Evolutionary conservation across 2,888 invertebrate species (phyloP), one percentile per base, ranked within the genome.

Genomic region (Caenorhabditis sp.): DNA sequence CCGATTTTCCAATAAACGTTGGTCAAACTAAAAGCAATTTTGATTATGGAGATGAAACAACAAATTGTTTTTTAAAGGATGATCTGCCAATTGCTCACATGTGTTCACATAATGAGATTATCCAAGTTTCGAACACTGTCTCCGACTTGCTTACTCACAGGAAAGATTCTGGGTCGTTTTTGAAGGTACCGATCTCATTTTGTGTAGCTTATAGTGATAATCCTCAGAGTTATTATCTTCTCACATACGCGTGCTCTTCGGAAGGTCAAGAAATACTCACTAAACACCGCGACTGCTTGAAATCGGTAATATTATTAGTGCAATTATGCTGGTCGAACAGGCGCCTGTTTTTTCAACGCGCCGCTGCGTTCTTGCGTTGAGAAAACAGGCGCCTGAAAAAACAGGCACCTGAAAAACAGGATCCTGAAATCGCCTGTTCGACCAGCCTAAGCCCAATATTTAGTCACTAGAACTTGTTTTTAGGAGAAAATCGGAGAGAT

Each of bases 401-500:
- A 39, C 11, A 13, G 15, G 5, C 7, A 39, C 39, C n/a, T 39
- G 13, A 39, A 8, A 30, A 11, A n/a, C 32, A 43, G n/a, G n/a
- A n/a, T n/a, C n/a, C n/a, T n/a, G n/a, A n/a, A n/a, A n/a, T n/a
- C n/a, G n/a, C n/a, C n/a, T n/a, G n/a, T n/a, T n/a, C n/a, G n/a
- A n/a, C n/a, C n/a, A n/a, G n/a, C n/a, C n/a, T n/a, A n/a, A n/a
- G n/a, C n/a, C n/a, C n/a, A n/a, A n/a, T n/a, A n/a, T n/a, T n/a
- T n/a, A n/a, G n/a, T n/a, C n/a, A n/a, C n/a, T n/a, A 7, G 13
- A 35, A 35, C 9, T 13, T 35, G 9, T 20, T 78, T 83, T 1
- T 76, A 83, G 74, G 87, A 88, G 52, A 83, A 85, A 55, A 87
- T 88, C 20, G 88, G 89, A 7, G 87, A 88, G 62, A 88, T 88